These are phyloP conservation scores for Eptesicus fuscus DNA, from an alignment of 2,113 vertebrate species.

Conservation along the genomic window DNA sequence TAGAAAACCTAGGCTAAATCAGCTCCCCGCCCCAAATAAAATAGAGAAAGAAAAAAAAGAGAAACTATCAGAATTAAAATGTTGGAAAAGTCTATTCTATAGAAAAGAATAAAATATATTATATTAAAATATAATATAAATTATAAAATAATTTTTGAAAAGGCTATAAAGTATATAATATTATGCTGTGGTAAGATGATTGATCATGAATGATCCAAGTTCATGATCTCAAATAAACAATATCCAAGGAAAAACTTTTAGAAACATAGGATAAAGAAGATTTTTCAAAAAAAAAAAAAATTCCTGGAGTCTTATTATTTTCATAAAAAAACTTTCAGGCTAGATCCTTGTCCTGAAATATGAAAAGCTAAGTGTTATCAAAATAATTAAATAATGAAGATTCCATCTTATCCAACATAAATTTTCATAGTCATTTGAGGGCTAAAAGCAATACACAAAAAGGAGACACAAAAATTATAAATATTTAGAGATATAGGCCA, in stretches of 20 bases:
- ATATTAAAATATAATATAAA: neutral
- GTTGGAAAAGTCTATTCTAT: neutral
- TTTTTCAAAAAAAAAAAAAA: neutral
- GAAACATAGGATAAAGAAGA: neutral
- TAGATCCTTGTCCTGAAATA: neutral
- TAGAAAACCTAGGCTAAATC: neutral
- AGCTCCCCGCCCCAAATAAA: neutral
- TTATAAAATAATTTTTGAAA: neutral
- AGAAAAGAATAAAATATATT: neutral
- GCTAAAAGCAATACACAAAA: neutral
- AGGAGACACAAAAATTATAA: neutral
- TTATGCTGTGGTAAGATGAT: neutral
- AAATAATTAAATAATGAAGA: neutral
- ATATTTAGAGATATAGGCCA: neutral
- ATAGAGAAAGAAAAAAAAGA: neutral
- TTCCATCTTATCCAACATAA: neutral
- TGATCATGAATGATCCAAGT: neutral
- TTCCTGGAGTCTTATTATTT: neutral
- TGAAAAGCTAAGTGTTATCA: neutral
- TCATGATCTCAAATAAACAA: neutral
- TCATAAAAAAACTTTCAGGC: neutral
- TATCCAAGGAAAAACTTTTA: neutral
- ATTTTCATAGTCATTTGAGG: neutral
- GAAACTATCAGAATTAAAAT: neutral
- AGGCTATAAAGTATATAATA: neutral